Percentiles rank a stretch among this genome's conserved stretches.
phyloP scores from a whole-genome alignment of 1,140 invertebrate species.

The Doryteuthis pealeii region DNA sequence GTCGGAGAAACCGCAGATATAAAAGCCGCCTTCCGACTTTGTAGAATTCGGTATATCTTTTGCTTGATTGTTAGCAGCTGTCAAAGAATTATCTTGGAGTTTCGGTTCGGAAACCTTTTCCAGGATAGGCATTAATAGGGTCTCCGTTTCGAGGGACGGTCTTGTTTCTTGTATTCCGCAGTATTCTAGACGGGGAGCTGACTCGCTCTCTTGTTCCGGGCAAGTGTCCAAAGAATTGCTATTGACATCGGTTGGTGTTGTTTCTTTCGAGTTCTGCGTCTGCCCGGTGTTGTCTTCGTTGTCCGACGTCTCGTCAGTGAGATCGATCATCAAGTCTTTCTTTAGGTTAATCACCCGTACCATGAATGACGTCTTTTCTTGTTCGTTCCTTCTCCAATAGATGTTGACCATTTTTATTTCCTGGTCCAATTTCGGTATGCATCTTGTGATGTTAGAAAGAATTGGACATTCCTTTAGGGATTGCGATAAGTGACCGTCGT shows the following conservation, averaged over 20 bases:
- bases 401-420: background rate
- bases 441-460: background rate
- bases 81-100: background rate
- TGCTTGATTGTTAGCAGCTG: background rate
- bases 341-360: background rate
- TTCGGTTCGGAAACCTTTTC: background rate
- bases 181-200: background rate
- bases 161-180: background rate
- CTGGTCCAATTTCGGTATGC: background rate
- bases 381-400: background rate
- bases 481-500: background rate
- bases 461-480: background rate
- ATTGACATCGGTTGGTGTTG: background rate
- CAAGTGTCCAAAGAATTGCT: background rate
- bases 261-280: background rate
- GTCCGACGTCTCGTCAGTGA: background rate
- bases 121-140: background rate
- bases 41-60: background rate
- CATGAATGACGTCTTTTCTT: background rate
- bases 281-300: background rate
- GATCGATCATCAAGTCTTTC: background rate
- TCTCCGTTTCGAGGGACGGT: background rate
- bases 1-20: conserved; percentile 38
- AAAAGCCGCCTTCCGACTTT: conserved; percentile 25
- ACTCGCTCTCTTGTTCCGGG: background rate